Evolutionary conservation across 2,888 invertebrate species (phyloP), one percentile per base, ranked within the genome.

Genomic region (Ornithoptera alexandrae): DNA sequence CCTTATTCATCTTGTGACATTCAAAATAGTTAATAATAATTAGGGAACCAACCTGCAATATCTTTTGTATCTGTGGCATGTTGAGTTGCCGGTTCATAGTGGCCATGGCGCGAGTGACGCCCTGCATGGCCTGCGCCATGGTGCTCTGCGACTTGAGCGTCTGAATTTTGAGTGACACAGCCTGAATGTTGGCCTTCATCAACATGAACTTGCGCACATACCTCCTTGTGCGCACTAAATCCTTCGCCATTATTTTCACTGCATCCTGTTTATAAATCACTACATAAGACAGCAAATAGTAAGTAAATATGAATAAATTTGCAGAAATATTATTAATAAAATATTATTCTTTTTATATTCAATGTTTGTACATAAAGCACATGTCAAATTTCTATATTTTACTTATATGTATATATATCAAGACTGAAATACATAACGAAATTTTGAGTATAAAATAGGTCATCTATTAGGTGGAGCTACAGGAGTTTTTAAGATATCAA

Each of bases 121-220:
- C 99, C 86, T 97, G 97, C 99, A 99, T 99, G 0, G 99, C 99
- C 90, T 98, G 96, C 24, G 99, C 99, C 99, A 99, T 99, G 8
- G 99, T 97, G 93, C 98, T 99, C 92, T 99, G 99, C 10, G 99
- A 99, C 86, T 98, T 96, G 24, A 99, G 94, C 0, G 99, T 99
- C 92, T 99, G 99, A 73, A 99, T 98, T 93, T 99, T 99, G 68
- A 99, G 94, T 0, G 98, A 97, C 17, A 98, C 98, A 0, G 98
- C 98, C 90, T 99, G 99, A 79, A 99, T 99, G 87, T 99, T 99
- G 1, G 99, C 99, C 85, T 97, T 97, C 99, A 99, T 99, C 75
- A 99, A 87, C 96, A 99, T 99, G 86, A 99, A 99, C 89, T 99
- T 99, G 87, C 99, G 99, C 65, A 97, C 96, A 82, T 99, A 99